Evolutionary conservation across 2,797 vertebrate genomes (phyloP).

Genomic region (Malacoraja senta): DNA sequence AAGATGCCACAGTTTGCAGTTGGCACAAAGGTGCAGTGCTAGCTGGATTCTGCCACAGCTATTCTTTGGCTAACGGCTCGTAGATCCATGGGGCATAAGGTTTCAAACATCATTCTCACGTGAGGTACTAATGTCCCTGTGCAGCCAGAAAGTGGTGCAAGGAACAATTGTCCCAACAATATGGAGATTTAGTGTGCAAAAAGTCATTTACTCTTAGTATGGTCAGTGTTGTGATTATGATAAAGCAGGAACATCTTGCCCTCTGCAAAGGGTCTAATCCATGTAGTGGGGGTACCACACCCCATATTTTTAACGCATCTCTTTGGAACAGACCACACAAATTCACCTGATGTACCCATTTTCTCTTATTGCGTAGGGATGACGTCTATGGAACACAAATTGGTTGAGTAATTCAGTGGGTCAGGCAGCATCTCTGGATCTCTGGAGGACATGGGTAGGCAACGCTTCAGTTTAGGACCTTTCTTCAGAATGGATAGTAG

Average conservation of each 20-base stretch:
- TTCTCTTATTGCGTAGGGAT: neutral
- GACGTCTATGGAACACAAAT: too few species aligned
- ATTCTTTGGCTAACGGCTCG: neutral
- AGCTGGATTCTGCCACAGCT: neutral
- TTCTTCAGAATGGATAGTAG: too few species aligned
- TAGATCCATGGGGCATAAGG: neutral
- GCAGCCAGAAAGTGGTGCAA: conserved; percentile 17
- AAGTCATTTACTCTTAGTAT: neutral
- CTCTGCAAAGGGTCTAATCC: neutral
- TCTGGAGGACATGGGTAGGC: too few species aligned
- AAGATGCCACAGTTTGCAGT: neutral
- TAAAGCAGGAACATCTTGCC: neutral
- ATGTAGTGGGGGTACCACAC: neutral
- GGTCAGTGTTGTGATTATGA: neutral
- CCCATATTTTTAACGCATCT: neutral
- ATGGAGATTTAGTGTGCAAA: neutral
- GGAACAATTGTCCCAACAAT: conserved; percentile 1
- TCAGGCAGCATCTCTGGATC: too few species aligned
- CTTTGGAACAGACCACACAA: neutral
- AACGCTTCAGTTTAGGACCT: too few species aligned
- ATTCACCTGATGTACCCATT: neutral
- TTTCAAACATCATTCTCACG: neutral
- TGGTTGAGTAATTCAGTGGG: too few species aligned
- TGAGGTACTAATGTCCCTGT: neutral
- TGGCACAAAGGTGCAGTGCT: neutral